Evolutionary conservation across 2,888 invertebrate species (phyloP).

Genomic region (Euphydryas editha): DNA sequence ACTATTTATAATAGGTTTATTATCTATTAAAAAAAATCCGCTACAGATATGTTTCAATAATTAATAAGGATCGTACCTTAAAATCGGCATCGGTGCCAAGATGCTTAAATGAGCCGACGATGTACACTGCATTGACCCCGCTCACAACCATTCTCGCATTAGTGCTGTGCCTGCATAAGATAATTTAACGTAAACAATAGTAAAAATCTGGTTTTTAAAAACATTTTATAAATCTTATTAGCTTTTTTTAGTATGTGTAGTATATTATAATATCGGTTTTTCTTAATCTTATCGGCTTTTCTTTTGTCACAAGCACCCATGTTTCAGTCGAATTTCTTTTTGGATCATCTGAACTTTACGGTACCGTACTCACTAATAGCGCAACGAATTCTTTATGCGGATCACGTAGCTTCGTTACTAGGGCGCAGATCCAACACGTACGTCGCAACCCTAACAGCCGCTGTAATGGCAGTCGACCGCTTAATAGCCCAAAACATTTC

Average conservation of each 20-base stretch:
- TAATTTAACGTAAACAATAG: neutral
- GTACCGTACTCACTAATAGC: slow-evolving; percentile 33
- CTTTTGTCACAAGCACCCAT: neutral
- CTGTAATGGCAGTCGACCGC: slow-evolving; percentile 69
- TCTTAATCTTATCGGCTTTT: too few relatives aligned
- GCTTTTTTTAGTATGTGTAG: too few relatives aligned
- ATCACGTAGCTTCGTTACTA: slow-evolving; percentile 76
- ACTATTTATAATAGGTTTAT: neutral
- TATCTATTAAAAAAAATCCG: neutral
- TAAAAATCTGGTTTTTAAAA: neutral
- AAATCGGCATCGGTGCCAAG: slow-evolving; percentile 89
- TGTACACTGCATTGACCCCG: slow-evolving; percentile 90
- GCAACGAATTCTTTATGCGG: slow-evolving; percentile 54
- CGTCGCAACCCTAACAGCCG: slow-evolving; percentile 69
- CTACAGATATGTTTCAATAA: neutral
- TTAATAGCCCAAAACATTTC: slow-evolving; percentile 69
- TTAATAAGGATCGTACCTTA: slow-evolving; percentile 81
- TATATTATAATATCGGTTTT: too few relatives aligned
- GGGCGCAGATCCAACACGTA: slow-evolving; percentile 77
- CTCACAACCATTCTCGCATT: slow-evolving; percentile 92
- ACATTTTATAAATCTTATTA: too few relatives aligned
- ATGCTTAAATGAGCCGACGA: slow-evolving; percentile 91
- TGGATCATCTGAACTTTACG: slow-evolving; percentile 27
- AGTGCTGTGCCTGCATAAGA: slow-evolving; percentile 85
- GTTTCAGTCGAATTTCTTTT: slow-evolving; percentile 12